Evolutionary conservation across 2,888 invertebrate species (phyloP), one percentile per base, ranked within the genome.

Genomic region (Byasa hedistus): DNA sequence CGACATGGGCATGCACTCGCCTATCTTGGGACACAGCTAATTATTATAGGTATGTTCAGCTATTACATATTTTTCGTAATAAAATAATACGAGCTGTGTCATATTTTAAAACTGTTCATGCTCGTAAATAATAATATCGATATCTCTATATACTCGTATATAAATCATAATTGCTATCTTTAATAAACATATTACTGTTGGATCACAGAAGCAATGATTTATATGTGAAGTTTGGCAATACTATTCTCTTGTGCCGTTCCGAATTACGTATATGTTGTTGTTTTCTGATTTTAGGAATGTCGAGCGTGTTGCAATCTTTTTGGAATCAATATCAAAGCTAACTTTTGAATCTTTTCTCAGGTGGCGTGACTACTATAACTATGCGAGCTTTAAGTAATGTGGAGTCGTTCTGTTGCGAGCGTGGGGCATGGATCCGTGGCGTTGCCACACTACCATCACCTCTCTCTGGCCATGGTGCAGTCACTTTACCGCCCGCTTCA

Each of bases 1-100:
- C 85, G 95, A 55, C 95, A 95, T 76, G 94, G 94, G 1, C 95
- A 95, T 74, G 91, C 94, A 1, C 89, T 94, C 3, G 94, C 93
- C 0, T 94, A 93, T 70, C 89, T 95, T 61, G 94, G 94, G 76
- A 93, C 93, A 1, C 94, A 94, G 74, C 91, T 95, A 71, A 84
- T 95, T 66, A 93, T 95, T 57, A 93, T 94, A 64, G 95, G 90
- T 89, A 56, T 72, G 72, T n/a, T 48, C 8, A n/a, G 8, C 7
- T 19, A 48, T 44, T 48, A 39, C 12, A 3, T 48, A n/a, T n/a
- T n/a, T n/a, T 48, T 48, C 48, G 48, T 5, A 7, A 19, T 48
- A 48, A 17, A 48, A 48, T 48, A 48, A 12, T n/a, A 44, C 19
- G 1, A 17, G 44, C 15, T 4, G 17, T 15, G 19, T 44, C 4